These are phyloP conservation scores for Caenorhabditis japonica DNA, from an alignment of 2,888 invertebrate species.

Conservation along the genomic window DNA sequence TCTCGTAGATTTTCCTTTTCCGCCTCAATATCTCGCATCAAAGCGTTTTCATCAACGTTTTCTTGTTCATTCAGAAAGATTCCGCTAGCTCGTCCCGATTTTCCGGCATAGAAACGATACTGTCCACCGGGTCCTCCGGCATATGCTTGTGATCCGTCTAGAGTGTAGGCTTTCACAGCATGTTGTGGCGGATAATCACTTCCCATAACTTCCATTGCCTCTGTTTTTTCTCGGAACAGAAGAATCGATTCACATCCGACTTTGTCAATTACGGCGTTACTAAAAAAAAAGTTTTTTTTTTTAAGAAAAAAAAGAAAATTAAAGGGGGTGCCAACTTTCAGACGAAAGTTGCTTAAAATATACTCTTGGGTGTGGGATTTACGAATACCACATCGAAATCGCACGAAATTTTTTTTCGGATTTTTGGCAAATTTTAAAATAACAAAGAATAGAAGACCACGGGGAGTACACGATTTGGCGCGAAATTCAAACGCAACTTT, in stretches of 20 bases:
- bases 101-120: constrained; percentile 45
- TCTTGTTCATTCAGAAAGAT: constrained; percentile 7
- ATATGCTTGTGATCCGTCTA: constrained; percentile 54
- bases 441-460: too few relatives aligned
- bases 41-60: constrained; percentile 8
- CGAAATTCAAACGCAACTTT: too few relatives aligned
- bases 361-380: too few relatives aligned
- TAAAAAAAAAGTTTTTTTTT: too few relatives aligned
- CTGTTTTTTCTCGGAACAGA: constrained; percentile 62
- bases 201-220: constrained; percentile 66
- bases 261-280: constrained; percentile 66
- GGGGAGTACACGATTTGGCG: too few relatives aligned
- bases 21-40: not conserved
- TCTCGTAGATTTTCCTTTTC: not conserved
- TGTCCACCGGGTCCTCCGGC: constrained; percentile 30
- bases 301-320: too few relatives aligned
- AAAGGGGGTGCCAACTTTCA: too few relatives aligned
- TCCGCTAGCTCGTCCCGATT: not conserved
- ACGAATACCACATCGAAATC: too few relatives aligned
- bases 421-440: too few relatives aligned
- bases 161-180: constrained; percentile 54
- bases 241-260: constrained; percentile 59
- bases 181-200: constrained; percentile 61
- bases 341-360: too few relatives aligned
- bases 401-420: too few relatives aligned